Evolutionary conservation across 2,888 invertebrate species (phyloP).

Genomic region (Sarcophaga caerulescens): DNA sequence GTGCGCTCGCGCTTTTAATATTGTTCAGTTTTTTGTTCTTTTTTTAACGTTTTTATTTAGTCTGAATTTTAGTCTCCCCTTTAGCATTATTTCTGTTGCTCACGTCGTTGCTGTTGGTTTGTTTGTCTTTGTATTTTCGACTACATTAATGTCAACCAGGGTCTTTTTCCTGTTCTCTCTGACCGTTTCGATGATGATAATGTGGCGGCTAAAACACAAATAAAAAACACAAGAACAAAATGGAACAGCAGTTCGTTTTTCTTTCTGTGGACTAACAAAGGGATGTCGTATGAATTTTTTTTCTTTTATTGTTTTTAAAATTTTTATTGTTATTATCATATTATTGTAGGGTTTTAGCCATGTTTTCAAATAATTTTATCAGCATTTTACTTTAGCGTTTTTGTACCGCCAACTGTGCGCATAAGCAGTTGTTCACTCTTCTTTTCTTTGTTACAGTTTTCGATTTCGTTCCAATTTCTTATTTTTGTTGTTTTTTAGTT

Average conservation of each 20-base stretch:
- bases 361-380: conserved; percentile 46
- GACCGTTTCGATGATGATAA: conserved; percentile 31
- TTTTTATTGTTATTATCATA: conserved; percentile 1
- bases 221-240: conserved; percentile 10
- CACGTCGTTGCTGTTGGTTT: neutral
- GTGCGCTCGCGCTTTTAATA: conserved; percentile 66
- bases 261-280: conserved; percentile 49
- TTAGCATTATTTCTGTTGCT: neutral
- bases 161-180: conserved; percentile 59
- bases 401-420: conserved; percentile 67
- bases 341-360: conserved; percentile 57
- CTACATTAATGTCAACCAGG: conserved; percentile 69
- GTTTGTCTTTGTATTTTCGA: conserved; percentile 60
- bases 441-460: neutral
- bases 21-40: conserved; percentile 45
- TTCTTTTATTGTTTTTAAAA: neutral
- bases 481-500: conserved; percentile 5
- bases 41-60: conserved; percentile 24
- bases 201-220: conserved; percentile 41
- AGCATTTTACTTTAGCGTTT: conserved; percentile 26
- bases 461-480: no score
- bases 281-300: conserved; percentile 43
- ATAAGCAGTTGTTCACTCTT: conserved; percentile 55
- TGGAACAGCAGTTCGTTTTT: conserved; percentile 53
- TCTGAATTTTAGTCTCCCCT: conserved; percentile 26